Base-by-base conservation (phyloP, 2,113 vertebrate genomes). In the Lophotis ruficrista region DNA sequence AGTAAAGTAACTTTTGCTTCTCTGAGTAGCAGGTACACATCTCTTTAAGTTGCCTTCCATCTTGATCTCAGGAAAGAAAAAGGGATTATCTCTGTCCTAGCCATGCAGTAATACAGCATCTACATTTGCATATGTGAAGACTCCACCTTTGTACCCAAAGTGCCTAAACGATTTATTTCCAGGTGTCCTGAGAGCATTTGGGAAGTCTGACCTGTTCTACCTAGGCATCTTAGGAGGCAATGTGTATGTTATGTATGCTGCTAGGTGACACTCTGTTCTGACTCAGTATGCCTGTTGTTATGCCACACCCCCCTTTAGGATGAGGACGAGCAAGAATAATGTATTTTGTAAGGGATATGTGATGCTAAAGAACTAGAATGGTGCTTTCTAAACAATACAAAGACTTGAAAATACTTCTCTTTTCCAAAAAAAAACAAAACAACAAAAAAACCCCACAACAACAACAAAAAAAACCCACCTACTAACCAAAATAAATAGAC, bases 11-110 rank as follows among this genome's bases (percentile, higher is more conserved):
- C 14, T 5, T 56, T 85, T 72, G 20, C 53, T 80, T 85, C 41
- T 86, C 58, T 85, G 48, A 77, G 23, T 45, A 90, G 33, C 17
- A 57, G 70, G 37, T 82, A 18, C 50, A 45, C 19, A 33, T 72
- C 41, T 95, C 66, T 79, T 79, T 84, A 89, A 94, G 27, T 66
- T 90, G 61, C 79, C 68, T 92, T 92, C 78, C 50, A 56, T 71
- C 56, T 71, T 78, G 77, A 84, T 79, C 30, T 94, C 58, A 53
- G 71, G 56, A 77, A 76, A 89, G 77, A 78, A 83, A 94, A 69
- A 71, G 60, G 65, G 43, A 25, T 57, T 84, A 1, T 84, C 30
- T 95, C 18, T 73, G 35, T 33, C 43, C 22, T 95, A 91, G 60
- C 30, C 37, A 43, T 91, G 69, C 69, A 89, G 51, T 60, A 83